Base-by-base conservation (phyloP, 2,888 invertebrate genomes). In the Gandaritis pyraliata region DNA sequence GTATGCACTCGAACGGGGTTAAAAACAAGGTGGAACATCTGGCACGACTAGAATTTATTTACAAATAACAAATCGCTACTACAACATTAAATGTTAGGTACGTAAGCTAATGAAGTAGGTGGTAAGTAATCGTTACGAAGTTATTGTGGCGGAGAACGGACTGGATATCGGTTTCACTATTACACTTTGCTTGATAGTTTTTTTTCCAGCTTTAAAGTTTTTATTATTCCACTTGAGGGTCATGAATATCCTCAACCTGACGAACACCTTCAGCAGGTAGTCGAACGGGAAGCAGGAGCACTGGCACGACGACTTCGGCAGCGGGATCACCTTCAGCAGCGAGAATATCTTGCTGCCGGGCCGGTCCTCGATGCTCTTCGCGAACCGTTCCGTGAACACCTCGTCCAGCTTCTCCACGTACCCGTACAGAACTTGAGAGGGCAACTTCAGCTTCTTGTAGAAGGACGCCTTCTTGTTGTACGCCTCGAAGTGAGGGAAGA, bases 201-300 rank as follows among this genome's bases (percentile, higher is more conserved):
- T 59, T n/a, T 59, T 64, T 1, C 58, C 59, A 38, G 58, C 55
- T 52, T 63, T 63, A 47, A 63, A 59, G 13, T 56, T 59, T 12
- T 54, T 53, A 30, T 70, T 68, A 36, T 70, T 70, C 11, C 39
- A 49, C 15, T 68, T 68, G 12, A 70, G 48, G n/a, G 61, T 60
- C 52, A 66, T 64, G 50, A 61, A 68, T 45, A 70, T 68, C 33
- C 68, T 63, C 47, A 68, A 66, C 0, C 70, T 46, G 15, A 70
- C 66, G 53, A 70, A 70, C 11, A 70, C 64, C 47, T 63, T 65
- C 55, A 58, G 59, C 43, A 70, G 39, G 39, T 70, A 68, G 43
- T 61, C 70, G 39, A 61, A 61, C 15, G 70, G 70, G 58, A 70
- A 70, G 59, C 70, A 70, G 2, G 67, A 64, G 33, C 69, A 70